phyloP scores from a whole-genome alignment of 2,113 vertebrate genomes.

The Triplophysa siluroides region DNA sequence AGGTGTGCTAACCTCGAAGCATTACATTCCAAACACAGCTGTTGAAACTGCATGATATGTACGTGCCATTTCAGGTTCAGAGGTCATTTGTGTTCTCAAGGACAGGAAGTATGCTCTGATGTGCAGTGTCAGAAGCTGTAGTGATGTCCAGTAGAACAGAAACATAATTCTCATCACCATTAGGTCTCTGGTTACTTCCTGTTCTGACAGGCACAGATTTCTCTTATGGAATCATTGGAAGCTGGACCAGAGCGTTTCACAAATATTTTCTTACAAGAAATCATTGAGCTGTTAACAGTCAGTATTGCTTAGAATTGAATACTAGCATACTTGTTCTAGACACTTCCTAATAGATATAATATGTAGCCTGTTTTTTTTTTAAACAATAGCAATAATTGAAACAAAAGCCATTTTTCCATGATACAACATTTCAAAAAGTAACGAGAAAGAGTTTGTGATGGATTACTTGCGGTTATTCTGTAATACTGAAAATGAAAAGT shows the following conservation, averaged over 20 bases:
- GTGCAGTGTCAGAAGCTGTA: background rate
- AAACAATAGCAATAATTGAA: too few species aligned
- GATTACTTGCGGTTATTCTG: background rate
- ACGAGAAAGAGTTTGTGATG: too few species aligned
- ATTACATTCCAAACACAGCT: background rate
- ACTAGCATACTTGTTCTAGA: too few species aligned
- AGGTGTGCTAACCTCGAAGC: too few species aligned
- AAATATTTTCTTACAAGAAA: slow-evolving; percentile 1
- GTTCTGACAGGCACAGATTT: background rate
- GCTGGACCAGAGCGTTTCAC: background rate
- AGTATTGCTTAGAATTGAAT: background rate
- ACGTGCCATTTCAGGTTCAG: background rate
- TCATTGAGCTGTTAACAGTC: background rate
- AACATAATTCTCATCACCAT: slow-evolving; percentile 15
- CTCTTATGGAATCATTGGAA: background rate
- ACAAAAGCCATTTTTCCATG: too few species aligned
- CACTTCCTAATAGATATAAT: too few species aligned
- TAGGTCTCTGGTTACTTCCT: background rate
- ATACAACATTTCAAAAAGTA: too few species aligned
- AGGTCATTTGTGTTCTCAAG: slow-evolving; percentile 19
- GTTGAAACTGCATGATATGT: background rate
- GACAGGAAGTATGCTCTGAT: slow-evolving; percentile 16
- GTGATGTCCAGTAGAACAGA: background rate
- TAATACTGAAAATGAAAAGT: too few species aligned
- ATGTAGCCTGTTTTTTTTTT: too few species aligned